A percentile compares a stretch with the other conserved stretches of the same genome.
Evolutionary conservation across 2,797 vertebrate genomes (phyloP).

Genomic region (Australoheros facetus): DNA sequence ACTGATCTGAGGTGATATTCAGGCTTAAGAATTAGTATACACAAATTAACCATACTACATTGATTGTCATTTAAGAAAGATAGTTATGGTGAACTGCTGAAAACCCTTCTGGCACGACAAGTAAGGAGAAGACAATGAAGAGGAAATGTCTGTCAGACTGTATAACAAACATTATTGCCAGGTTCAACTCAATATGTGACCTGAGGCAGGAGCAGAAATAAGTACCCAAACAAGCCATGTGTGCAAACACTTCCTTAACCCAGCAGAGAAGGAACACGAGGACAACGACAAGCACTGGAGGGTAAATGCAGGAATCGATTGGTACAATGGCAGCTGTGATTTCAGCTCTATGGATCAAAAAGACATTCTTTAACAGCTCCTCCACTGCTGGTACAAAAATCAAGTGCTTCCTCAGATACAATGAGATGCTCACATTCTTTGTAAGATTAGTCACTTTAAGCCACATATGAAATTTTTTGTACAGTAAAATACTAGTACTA

Average conservation of each 20-base stretch:
- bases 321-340: slow-evolving; percentile 26
- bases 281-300: slow-evolving; percentile 35
- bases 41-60: neutral
- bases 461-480: neutral
- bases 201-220: slow-evolving; percentile 63
- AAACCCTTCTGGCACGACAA: neutral
- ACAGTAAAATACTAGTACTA: neutral
- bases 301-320: slow-evolving; percentile 47
- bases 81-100: neutral
- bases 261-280: slow-evolving; percentile 21
- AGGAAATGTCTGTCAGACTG: slow-evolving; percentile 8
- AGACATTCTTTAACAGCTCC: slow-evolving; percentile 19
- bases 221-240: slow-evolving; percentile 49
- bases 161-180: slow-evolving; percentile 49
- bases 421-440: neutral
- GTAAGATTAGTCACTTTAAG: neutral
- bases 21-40: neutral
- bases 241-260: slow-evolving; percentile 48
- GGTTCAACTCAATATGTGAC: slow-evolving; percentile 63
- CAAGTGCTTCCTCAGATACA: slow-evolving; percentile 8
- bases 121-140: neutral
- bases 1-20: neutral
- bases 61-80: neutral
- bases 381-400: neutral
- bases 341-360: slow-evolving; percentile 39